Base-by-base conservation (phyloP, 2,797 vertebrate genomes). In the Lepus oiostolus region DNA sequence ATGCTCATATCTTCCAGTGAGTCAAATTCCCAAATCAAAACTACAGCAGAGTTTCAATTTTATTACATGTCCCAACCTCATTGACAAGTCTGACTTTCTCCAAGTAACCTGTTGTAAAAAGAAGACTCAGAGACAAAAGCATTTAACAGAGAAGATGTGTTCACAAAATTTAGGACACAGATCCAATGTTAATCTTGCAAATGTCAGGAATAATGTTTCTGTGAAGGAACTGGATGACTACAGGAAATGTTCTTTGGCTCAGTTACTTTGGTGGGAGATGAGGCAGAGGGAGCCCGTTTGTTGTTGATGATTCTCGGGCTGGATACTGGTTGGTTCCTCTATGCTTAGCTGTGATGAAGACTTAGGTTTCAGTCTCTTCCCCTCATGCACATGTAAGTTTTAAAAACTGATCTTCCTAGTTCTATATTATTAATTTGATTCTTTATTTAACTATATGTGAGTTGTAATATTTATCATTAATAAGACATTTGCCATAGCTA, bases 21-120 rank as follows among this genome's bases (percentile, higher is more conserved):
- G 38, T 85, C 8, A 82, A 91, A 85, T 58, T n/a, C 83, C 71
- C 65, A 77, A 62, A 90, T 26, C 11, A 76, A 93, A 94, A 80
- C 32, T 52, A 42, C 62, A 84, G 30, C 7, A 74, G 62, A 65
- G 82, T 74, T 63, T 91, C 9, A 50, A 30, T 72, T 95, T 93
- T 35, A 38, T 70, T 19, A 63, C 28, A 72, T 1, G 2, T 13
- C 32, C 52, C 32, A 77, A 26, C 3, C 8, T 88, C 11, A 74
- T 13, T 11, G 77, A 83, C 52, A 35, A 91, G 8, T 4, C n/a
- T 93, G 16, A 22, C 5, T 89, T 83, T 88, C 17, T 76, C 52
- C 32, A 42, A 26, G 22, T 86, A 82, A 62, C 28, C 13, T 72
- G 14, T 74, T 62, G 2, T 50, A 68, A 80, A 81, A 62, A 76